A percentile compares a stretch with the other conserved stretches of the same genome.
phyloP scores from a whole-genome alignment of 2,113 vertebrate genomes.

The Nanorana parkeri region DNA sequence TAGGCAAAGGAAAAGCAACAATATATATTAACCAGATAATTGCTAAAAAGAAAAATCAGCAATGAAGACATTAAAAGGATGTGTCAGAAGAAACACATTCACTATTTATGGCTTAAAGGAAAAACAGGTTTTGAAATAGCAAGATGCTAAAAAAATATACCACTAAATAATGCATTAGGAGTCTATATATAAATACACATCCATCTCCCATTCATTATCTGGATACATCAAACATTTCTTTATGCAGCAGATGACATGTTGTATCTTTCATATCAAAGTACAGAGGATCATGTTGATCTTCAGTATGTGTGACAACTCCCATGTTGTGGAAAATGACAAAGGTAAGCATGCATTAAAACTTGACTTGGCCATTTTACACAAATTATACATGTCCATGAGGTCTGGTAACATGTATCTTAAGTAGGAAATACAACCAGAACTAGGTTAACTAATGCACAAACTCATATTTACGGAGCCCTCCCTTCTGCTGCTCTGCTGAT shows the following conservation, averaged over 20 bases:
- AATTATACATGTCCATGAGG: too few species aligned
- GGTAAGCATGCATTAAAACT: too few species aligned
- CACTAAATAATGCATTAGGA: slow-evolving; percentile 41
- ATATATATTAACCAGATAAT: not conserved
- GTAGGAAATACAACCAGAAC: too few species aligned
- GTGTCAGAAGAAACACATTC: not conserved
- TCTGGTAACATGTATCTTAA: too few species aligned
- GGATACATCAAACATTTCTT: slow-evolving; percentile 24
- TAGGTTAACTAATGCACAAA: too few species aligned
- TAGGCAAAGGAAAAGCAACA: not conserved
- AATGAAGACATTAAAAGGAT: slow-evolving; percentile 2
- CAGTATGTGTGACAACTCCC: slow-evolving; percentile 13
- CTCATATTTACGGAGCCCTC: too few species aligned
- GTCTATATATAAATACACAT: slow-evolving; percentile 35
- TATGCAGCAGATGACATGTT: slow-evolving; percentile 18
- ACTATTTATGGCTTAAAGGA: not conserved
- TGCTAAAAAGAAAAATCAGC: not conserved
- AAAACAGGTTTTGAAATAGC: slow-evolving; percentile 16
- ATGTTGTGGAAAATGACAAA: too few species aligned
- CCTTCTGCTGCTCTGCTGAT: too few species aligned
- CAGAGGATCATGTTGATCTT: not conserved
- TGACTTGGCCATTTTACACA: too few species aligned
- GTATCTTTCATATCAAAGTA: slow-evolving; percentile 12
- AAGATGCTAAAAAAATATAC: slow-evolving; percentile 4
- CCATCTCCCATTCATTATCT: slow-evolving; percentile 38